phyloP scores from a whole-genome alignment of 1,140 invertebrate genomes.

The Diuraphis noxia region DNA sequence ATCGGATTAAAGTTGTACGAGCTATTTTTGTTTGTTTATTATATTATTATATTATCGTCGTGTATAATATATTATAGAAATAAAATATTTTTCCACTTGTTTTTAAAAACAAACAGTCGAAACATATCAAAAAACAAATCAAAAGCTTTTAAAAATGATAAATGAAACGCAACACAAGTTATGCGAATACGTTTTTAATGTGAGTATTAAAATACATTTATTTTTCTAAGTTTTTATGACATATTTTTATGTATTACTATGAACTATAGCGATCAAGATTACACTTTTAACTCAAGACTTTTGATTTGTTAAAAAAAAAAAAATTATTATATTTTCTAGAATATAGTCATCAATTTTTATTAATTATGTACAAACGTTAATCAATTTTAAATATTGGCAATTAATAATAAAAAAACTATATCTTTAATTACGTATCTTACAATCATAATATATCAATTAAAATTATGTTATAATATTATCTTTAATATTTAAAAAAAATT shows the following conservation, averaged over 20 bases:
- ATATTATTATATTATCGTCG: background rate
- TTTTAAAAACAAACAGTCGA: background rate
- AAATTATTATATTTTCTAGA: background rate
- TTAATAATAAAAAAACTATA: background rate
- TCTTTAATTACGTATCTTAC: background rate
- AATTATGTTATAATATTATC: background rate
- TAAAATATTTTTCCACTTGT: background rate
- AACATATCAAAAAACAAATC: background rate
- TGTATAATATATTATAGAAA: background rate
- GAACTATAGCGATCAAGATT: background rate
- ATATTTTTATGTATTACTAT: background rate
- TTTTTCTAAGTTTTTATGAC: background rate
- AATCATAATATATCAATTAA: background rate
- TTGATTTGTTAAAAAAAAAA: background rate
- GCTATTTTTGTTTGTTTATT: background rate
- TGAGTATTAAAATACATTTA: background rate
- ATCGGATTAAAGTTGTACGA: background rate
- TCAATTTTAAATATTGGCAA: background rate
- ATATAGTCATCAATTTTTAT: background rate
- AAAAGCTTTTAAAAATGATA: conserved; percentile 22
- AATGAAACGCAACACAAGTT: background rate
- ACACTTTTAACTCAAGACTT: background rate
- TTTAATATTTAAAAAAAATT: background rate
- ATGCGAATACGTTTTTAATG: background rate
- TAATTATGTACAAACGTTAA: background rate